Evolutionary conservation across 2,888 invertebrate species (phyloP), one percentile per base, ranked within the genome.

Genomic region (Eumerus sabulonum): DNA sequence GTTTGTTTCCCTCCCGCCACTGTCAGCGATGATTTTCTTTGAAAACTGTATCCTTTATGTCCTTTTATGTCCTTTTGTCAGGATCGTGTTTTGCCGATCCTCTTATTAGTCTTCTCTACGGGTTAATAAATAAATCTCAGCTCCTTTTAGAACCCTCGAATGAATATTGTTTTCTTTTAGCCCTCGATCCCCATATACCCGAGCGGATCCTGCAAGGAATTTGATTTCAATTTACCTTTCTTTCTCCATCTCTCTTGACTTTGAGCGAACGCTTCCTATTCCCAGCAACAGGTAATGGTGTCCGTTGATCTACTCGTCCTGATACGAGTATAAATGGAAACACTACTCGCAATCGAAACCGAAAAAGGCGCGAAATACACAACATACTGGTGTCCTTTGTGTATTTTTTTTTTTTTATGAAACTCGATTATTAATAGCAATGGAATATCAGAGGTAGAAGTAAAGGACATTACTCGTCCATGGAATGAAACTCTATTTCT

Each of bases 21-120:
- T 62, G 73, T 79, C 74, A 79, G 79, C 79, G 79, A 79, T 79
- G 74, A 64, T 18, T 16, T 54, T 68, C 63, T 73, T 73, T 59
- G 18, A 56, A 35, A 40, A 67, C 47, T 54, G 57, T 18, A 74
- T 70, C 64, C 74, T 74, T 74, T 79, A 44, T 73, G 48, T 68
- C 53, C 63, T 64, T 74, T 74, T 79, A 44, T 73, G 48, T 68
- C 53, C 63, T 64, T 54, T 77, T 73, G 66, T 45, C 56, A 47
- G 54, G 57, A 53, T 56, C 67, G 40, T 56, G 79, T 70, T 74
- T 68, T 74, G 74, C 27, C 27, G 27, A 27, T 27, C 27, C 27
- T 27, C 27, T 27, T 27, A 27, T 27, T 27, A 27, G 27, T 27
- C 27, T 27, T 27, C 27, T 27, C 27, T 2, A 27, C 7, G 3